A percentile compares a stretch with the other conserved stretches of the same genome.
phyloP scores from a whole-genome alignment of 1,140 invertebrate genomes.

The Zelostemma sp. region DNA sequence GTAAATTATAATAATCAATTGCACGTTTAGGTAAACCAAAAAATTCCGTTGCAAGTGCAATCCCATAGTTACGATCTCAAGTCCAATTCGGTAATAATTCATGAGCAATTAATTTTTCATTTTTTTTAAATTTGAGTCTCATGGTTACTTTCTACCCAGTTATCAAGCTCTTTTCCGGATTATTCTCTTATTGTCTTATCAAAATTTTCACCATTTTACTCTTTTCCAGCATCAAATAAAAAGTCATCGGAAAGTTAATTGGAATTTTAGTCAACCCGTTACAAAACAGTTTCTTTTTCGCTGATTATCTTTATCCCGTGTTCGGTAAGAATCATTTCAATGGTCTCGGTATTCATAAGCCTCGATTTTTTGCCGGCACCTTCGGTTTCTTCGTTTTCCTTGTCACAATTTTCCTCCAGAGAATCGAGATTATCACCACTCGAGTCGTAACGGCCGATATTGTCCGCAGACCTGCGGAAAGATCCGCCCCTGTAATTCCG shows the following conservation, averaged over 20 bases:
- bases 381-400: conserved; percentile 28
- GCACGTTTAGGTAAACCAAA: too few relatives aligned
- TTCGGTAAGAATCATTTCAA: conserved; percentile 79
- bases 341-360: conserved; percentile 75
- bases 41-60: too few relatives aligned
- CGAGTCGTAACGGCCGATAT: conserved; percentile 57
- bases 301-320: conserved; percentile 82
- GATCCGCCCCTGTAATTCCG: conserved; percentile 51
- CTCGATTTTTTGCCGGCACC: conserved; percentile 51
- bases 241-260: neutral
- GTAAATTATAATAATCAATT: too few relatives aligned
- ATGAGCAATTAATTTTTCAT: too few relatives aligned
- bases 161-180: neutral
- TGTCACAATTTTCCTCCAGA: conserved; percentile 43
- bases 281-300: conserved; percentile 81
- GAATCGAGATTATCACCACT: conserved; percentile 58
- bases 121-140: too few relatives aligned
- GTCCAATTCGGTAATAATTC: too few relatives aligned
- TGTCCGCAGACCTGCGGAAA: conserved; percentile 58
- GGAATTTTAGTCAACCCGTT: conserved; percentile 27
- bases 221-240: too few relatives aligned
- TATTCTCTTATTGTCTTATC: neutral
- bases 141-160: neutral
- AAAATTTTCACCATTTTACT: too few relatives aligned
- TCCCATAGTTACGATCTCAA: too few relatives aligned